A percentile compares a stretch with the other conserved stretches of the same genome.
phyloP scores from a whole-genome alignment of 2,113 vertebrate genomes.

The cat (Felis catus) region DNA sequence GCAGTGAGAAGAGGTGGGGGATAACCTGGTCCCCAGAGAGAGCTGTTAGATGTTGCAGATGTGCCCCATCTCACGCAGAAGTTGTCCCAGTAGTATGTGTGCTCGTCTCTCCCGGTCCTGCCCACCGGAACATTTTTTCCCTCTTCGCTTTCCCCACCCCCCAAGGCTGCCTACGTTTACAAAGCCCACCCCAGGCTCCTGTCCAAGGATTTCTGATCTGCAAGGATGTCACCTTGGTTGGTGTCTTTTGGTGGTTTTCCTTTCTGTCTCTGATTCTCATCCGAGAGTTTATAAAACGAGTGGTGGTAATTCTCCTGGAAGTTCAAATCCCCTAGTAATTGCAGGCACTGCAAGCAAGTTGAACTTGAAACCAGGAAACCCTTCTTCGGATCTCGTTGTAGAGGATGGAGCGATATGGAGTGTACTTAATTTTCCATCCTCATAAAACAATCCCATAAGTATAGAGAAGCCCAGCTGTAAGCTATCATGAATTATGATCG shows the following conservation, averaged over 20 bases:
- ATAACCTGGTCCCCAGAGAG: not conserved
- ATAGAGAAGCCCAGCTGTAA: not conserved
- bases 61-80: rapidly evolving
- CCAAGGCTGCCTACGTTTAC: not conserved
- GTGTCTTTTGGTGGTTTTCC: not conserved
- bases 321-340: not conserved
- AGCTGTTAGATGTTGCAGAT: rapidly evolving
- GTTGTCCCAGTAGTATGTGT: rapidly evolving
- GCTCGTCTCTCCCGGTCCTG: rapidly evolving
- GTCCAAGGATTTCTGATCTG: not conserved
- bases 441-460: not conserved
- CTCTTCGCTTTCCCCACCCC: not conserved
- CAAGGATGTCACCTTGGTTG: not conserved
- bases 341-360: not conserved
- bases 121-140: rapidly evolving
- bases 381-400: not conserved
- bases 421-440: not conserved
- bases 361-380: not conserved
- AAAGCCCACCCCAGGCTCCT: not conserved
- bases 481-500: not conserved
- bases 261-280: not conserved
- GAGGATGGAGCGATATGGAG: not conserved
- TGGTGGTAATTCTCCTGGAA: not conserved
- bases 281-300: not conserved
- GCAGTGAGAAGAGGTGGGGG: not conserved